These are phyloP conservation scores for Esox niger DNA, from an alignment of 2,113 vertebrate species.

Conservation along the genomic window DNA sequence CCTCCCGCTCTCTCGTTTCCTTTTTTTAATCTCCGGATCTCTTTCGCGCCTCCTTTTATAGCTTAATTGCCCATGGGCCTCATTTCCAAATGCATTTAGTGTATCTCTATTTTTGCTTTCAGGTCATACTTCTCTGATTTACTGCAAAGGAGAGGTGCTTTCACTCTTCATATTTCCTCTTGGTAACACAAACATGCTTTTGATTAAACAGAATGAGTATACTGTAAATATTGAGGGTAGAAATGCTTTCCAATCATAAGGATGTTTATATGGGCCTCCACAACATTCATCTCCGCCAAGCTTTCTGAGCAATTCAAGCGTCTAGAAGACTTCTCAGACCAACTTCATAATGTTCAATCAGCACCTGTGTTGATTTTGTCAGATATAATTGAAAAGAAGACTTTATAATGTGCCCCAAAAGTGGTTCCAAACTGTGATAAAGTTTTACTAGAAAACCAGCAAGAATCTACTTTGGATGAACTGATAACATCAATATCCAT, in stretches of 20 bases:
- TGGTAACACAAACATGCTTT: constrained; percentile 48
- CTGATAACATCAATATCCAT: background rate
- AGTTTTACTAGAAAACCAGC: background rate
- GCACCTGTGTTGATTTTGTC: constrained; percentile 45
- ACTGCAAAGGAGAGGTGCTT: constrained; percentile 28
- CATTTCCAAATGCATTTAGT: constrained; percentile 40
- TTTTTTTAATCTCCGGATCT: background rate
- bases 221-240: constrained; percentile 46
- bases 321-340: background rate
- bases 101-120: constrained; percentile 41
- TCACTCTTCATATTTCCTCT: constrained; percentile 35
- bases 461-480: too few relatives aligned
- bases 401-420: constrained; percentile 20
- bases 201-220: constrained; percentile 21
- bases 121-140: constrained; percentile 50
- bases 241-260: constrained; percentile 39
- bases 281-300: constrained; percentile 16
- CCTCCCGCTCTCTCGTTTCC: background rate
- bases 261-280: constrained; percentile 42
- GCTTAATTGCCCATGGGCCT: constrained; percentile 52
- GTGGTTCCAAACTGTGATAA: background rate
- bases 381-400: constrained; percentile 40
- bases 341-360: constrained; percentile 37
- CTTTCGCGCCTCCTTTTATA: constrained; percentile 41
- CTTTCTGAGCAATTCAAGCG: constrained; percentile 7